Evolutionary conservation across 2,888 invertebrate genomes (phyloP), one percentile per base, ranked within the genome.

Genomic region (Archips xylosteana): DNA sequence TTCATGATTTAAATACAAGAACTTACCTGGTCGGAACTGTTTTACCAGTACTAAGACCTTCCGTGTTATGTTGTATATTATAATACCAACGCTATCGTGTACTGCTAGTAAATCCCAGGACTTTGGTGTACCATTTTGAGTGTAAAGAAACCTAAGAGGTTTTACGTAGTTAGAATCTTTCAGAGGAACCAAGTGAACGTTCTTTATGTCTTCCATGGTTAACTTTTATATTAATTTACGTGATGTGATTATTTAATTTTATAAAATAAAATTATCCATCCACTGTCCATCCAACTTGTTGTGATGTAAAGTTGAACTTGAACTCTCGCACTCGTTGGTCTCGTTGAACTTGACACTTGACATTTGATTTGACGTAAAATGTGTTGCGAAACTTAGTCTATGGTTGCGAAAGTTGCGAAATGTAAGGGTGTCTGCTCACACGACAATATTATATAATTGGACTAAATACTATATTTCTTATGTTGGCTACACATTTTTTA

Each of bases 21-120:
- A 71, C 82, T 81, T 78, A 97, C 97, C 97, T 82, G 99, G 98
- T 76, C 99, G 96, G 86, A 99, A 99, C 89, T 99, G 99, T 83
- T 96, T 97, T 0, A 99, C 99, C 83, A 98, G 96, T 0, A 99
- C 94, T 77, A 99, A 93, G 61, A 96, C 96, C 77, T 97, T 96
- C 73, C 97, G 94, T 6, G 96, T 95, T 23, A 95, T 95, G 87
- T 99, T 98, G 88, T 96, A 98, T 0, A 99, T 94, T 10, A 99
- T 90, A 70, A 98, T 96, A 23, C 96, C 96, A 5, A 99, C 99
- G 89, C 98, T 98, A 87, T 98, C 97, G 86, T 98, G 98, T 0
- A 97, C 96, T 82, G 96, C 96, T 69, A 97, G 91, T n/a, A 98
- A 92, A 86, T 98, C 98, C 98, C 98, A 98, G 51, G 95, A 95